A percentile compares a stretch with the other conserved stretches of the same genome.
phyloP scores from a whole-genome alignment of 1,140 invertebrate genomes.

The Pemphigus obesinymphae region DNA sequence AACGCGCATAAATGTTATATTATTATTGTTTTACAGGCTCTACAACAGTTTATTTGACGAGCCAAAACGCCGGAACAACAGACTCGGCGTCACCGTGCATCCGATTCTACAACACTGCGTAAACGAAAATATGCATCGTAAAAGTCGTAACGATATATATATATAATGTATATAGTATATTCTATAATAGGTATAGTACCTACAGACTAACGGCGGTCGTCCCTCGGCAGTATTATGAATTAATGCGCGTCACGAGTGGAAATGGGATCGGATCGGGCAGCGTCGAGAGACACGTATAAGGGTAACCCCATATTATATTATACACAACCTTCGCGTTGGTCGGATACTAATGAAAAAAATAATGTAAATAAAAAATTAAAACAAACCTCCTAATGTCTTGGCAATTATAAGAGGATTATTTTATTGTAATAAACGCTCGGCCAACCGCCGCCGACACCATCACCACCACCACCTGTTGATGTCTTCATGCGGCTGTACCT shows the following conservation, averaged over 20 bases:
- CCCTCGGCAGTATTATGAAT: no score
- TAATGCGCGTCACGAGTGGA: background rate
- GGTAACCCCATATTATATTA: no score
- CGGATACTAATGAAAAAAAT: no score
- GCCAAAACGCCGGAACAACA: background rate
- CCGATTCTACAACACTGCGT: no score
- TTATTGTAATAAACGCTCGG: background rate
- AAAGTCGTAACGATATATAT: background rate
- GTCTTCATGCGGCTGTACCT: background rate
- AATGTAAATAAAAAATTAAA: constrained; percentile 1
- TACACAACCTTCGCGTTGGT: no score
- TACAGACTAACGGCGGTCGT: background rate
- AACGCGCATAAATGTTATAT: no score
- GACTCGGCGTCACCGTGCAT: no score
- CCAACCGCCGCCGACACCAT: background rate
- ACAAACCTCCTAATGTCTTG: background rate
- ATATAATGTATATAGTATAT: background rate
- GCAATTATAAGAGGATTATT: background rate
- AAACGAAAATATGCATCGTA: no score
- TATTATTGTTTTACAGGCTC: no score
- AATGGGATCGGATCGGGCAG: background rate
- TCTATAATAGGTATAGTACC: background rate
- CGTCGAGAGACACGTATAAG: background rate
- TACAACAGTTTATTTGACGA: background rate
- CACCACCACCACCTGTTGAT: background rate